Base-by-base conservation (phyloP, 2,113 vertebrate species). In the Thymallus thymallus region DNA sequence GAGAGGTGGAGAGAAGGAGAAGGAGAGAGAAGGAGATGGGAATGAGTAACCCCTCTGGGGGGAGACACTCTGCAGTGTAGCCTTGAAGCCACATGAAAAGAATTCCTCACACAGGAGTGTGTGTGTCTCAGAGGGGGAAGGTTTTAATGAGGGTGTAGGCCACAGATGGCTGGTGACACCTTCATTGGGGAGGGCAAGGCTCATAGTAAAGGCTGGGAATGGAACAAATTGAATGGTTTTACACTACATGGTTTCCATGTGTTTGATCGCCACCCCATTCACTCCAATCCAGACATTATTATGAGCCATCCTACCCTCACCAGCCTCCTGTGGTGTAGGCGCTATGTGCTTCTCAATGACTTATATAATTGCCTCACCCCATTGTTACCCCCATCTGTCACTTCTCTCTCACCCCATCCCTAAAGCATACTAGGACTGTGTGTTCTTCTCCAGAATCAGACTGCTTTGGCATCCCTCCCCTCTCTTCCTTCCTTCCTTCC, bases 61-160 rank as follows among this genome's bases (percentile, higher is more conserved):
- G 67, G 32, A 77, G 88, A 80, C 76, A 63, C 76, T 75, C 76
- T 75, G 66, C 70, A 51, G 81, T 68, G 22, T 69, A 70, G 82
- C 86, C 84, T 87, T 86, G 76, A 80, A 84, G 87, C 4, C 69
- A 62, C 0, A 0, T 87, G 80, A 78, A 86, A 78, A 86, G 77
- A 35, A 79, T 75, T 79, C 75, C 66, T 79, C 80, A 70, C 75
- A 77, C 60, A 67, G 73, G 71, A 72, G 51, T 56, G 83, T 78
- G 78, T 14, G 65, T 81, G 74, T 79, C 69, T 10, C 18, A 46
- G 72, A 76, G 75, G 71, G 69, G 80, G 71, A 35, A 20, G 6
- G 65, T 68, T 82, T 82, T 77, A 84, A 86, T 61, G 60, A 86
- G 79, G 56, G 74, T 72, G 84, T 22, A 48, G 63, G 63, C 72